Base-by-base conservation (phyloP, 2,888 invertebrate species). In the Mythimna albipuncta region DNA sequence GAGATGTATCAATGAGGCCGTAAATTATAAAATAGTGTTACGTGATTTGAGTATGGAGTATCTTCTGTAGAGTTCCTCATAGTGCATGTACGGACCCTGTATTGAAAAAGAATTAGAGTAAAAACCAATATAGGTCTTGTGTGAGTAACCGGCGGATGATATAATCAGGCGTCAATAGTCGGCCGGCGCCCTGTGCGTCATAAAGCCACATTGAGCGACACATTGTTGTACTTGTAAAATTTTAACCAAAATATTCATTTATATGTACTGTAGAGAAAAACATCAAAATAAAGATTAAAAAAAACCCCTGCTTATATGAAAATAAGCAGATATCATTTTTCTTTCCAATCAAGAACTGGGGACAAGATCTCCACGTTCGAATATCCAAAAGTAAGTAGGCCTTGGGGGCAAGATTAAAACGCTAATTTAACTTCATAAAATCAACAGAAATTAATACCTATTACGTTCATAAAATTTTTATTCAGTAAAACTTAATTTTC, bases 1-100 rank as follows among this genome's bases (percentile, higher is more conserved):
- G 77, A 81, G 80, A 85, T 77, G 82, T 86, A 89, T 89, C 85
- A 83, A 89, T 89, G 85, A 86, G 77, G 87, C 85, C 78, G 85
- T 93, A 91, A 92, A 92, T 93, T 93, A 92, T 91, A 86, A 92
- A 91, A 89, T 88, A 79, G 77, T 74, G 73, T 54, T 55, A 77
- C 87, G 78, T 75, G 84, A 77, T 50, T 69, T 32, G 86, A 85
- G 81, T 91, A 2, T 50, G 19, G 71, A 86, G 57, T 35, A 69
- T 75, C 82, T 91, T 89, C 88, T 87, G 83, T 73, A 68, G 70
- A 80, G 72, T 41, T 80, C 54, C 47, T 57, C 55, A 41, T 19
- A 21, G 52, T 21, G 57, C 21, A 55, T 41, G 6, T 69, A 62
- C 62, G n/a, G 41, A 16, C 4, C 44, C 32, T 69, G 21, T 65